phyloP scores from a whole-genome alignment of 2,113 vertebrate species.

The Tetrax tetrax region DNA sequence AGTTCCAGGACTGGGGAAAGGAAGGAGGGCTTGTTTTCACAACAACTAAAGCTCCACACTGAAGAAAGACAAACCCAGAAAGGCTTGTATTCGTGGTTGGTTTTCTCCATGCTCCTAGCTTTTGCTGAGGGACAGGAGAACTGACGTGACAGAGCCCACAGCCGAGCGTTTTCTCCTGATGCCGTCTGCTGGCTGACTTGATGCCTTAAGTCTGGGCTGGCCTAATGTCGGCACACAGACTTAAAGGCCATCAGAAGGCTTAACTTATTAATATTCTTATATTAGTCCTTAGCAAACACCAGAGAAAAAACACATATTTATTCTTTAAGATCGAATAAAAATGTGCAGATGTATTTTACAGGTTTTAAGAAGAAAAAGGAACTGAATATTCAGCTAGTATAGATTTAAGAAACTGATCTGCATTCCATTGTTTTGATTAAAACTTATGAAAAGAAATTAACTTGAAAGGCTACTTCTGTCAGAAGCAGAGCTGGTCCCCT shows the following conservation, averaged over 20 bases:
- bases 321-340: background rate
- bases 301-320: background rate
- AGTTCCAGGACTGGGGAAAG: background rate
- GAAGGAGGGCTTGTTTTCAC: background rate
- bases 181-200: background rate
- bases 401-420: background rate
- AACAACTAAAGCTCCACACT: background rate
- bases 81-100: accelerated
- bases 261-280: background rate
- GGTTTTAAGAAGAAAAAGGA: background rate
- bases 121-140: background rate
- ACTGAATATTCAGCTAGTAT: background rate
- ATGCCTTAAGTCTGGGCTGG: accelerated
- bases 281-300: background rate
- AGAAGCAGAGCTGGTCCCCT: background rate
- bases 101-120: accelerated
- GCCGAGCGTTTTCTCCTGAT: background rate
- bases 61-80: background rate
- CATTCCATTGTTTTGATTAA: background rate
- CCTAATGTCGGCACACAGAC: accelerated
- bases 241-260: background rate
- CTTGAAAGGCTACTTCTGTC: background rate
- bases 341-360: background rate
- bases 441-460: background rate
- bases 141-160: accelerated